These are phyloP conservation scores for Branchinecta lynchi DNA, from an alignment of 1,140 invertebrate species.

Conservation along the genomic window DNA sequence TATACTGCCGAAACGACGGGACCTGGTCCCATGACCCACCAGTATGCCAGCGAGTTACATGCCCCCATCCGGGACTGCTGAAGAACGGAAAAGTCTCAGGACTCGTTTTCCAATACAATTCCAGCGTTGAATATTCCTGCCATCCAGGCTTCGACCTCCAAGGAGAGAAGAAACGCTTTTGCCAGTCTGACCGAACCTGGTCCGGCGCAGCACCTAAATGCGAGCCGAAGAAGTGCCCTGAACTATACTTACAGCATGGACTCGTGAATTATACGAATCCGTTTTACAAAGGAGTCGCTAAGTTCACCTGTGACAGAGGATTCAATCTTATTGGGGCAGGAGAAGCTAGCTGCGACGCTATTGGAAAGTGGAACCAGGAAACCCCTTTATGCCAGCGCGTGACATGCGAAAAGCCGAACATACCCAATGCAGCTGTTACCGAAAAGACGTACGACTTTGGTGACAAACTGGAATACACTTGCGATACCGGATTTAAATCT, in stretches of 20 bases:
- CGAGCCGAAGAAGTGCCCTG: conserved; percentile 11
- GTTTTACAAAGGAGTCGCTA: background rate
- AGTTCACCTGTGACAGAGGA: conserved; percentile 12
- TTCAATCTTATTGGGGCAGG: conserved; percentile 10
- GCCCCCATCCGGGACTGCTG: conserved; percentile 19
- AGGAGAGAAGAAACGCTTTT: conserved; percentile 13
- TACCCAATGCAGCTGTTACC: conserved; percentile 21
- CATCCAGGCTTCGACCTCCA: conserved; percentile 28
- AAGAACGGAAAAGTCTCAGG: conserved; percentile 14
- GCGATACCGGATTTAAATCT: conserved; percentile 28
- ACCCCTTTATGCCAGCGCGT: conserved; percentile 24
- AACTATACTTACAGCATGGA: background rate
- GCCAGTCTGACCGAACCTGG: conserved; percentile 19
- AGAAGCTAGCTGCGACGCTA: conserved; percentile 11
- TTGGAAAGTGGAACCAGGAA: conserved; percentile 24
- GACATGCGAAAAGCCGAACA: conserved; percentile 22
- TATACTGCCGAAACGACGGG: conserved; percentile 21
- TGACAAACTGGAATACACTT: conserved; percentile 24
- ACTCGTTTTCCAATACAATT: conserved; percentile 14
- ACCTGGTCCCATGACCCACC: conserved; percentile 23
- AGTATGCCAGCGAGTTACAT: conserved; percentile 23
- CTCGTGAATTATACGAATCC: background rate
- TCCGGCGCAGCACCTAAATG: conserved; percentile 1
- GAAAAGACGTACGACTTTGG: conserved; percentile 19
- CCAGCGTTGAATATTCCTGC: conserved; percentile 28